Conservation (phyloP, 2,888 invertebrate genomes). For the Andrena marginata region DNA sequence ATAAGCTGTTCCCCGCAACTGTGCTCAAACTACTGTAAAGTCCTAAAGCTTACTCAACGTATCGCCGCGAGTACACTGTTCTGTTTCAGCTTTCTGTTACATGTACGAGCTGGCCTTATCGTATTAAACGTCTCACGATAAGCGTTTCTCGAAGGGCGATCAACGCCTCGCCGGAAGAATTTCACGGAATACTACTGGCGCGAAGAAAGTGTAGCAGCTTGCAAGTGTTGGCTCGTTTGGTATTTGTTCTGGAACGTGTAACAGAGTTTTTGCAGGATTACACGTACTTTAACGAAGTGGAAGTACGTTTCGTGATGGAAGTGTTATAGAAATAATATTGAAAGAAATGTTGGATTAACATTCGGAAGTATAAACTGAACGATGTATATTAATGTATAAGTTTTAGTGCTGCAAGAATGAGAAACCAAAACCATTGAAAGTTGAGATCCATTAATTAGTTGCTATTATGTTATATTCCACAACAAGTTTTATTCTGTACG, state of each 20-base stretch:
- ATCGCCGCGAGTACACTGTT: constrained; percentile 55
- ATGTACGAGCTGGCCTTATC: constrained; percentile 50
- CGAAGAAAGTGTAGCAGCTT: not conserved
- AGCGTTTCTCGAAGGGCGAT: constrained; percentile 33
- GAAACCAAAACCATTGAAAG: too few species aligned
- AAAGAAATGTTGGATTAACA: too few species aligned
- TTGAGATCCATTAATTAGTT: too few species aligned
- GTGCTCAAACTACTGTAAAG: constrained; percentile 57
- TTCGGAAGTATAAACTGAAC: too few species aligned
- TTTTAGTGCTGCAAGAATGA: too few species aligned
- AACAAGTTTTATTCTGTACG: too few species aligned
- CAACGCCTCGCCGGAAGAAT: constrained; percentile 22
- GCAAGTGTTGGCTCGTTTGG: not conserved
- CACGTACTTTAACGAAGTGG: too few species aligned
- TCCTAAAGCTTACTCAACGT: constrained; percentile 62
- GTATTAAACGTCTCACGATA: constrained; percentile 47
- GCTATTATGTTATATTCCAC: too few species aligned
- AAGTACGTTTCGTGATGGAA: too few species aligned
- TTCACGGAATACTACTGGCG: not conserved
- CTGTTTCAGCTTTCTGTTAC: constrained; percentile 48
- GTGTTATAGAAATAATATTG: too few species aligned
- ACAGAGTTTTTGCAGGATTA: too few species aligned
- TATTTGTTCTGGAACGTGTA: not conserved
- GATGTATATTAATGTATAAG: too few species aligned
- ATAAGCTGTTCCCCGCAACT: constrained; percentile 63